Evolutionary conservation across 1,140 invertebrate species (phyloP), one percentile per base, ranked within the genome.

Genomic region (Listronotus oregonensis): DNA sequence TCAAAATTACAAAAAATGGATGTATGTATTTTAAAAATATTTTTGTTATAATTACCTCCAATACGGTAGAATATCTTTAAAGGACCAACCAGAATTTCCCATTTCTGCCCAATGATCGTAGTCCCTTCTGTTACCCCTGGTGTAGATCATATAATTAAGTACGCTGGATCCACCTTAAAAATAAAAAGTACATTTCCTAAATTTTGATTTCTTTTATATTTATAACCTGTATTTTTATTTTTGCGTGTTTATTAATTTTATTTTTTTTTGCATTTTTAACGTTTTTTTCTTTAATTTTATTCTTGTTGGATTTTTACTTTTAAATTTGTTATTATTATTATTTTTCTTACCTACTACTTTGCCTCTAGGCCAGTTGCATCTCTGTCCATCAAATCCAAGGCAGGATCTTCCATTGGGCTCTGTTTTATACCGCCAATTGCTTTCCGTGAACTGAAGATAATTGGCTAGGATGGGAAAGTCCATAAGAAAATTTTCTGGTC

Each of bases 71-170:
- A 94, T 86, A n/a, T 92, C 86, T 12, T 90, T 81, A 81, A 88
- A 96, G 11, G 87, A 86, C 95, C 95, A 97, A 0, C 77, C 77
- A 87, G 79, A n/a, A 69, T 63, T 94, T 94, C 0, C 94, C 73
- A 91, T 77, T 1, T 73, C 71, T 17, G 85, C 85, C 93, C 94
- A 96, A 14, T 84, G 78, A 72, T 96, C 87, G n/a, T 90, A 96
- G 74, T 96, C 87, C 49, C 73, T 74, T 21, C 82, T n/a, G n/a
- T n/a, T 80, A 77, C 93, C 92, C 70, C 95, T 87, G 0, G 92
- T 91, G 68, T 95, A 94, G 42, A 95, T 92, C 94, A 97, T 94
- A 64, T 93, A 94, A n/a, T n/a, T 96, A 0, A 96, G 78, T 0
- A 91, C 90, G 46, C 90, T 92, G 0, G 90, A 93, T 1, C 94